phyloP scores from a whole-genome alignment of 2,113 vertebrate genomes.

The Paedocypris sp. region DNA sequence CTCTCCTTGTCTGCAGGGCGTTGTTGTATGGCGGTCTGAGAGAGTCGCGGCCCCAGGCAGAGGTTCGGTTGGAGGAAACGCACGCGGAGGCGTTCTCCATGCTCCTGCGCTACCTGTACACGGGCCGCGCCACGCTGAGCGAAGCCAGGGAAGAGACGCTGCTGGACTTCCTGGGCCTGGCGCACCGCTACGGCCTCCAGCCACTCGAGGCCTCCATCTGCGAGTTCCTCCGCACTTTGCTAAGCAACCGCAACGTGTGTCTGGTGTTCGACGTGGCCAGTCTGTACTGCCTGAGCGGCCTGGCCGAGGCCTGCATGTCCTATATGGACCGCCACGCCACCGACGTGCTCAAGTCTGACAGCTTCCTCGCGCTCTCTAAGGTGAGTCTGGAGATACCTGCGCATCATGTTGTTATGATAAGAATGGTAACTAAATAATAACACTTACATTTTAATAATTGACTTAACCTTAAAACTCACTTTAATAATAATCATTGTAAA shows the following conservation, averaged over 20 bases:
- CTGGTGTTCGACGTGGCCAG: constrained; percentile 94
- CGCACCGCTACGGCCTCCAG: constrained; percentile 93
- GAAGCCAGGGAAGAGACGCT: constrained; percentile 89
- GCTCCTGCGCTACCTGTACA: constrained; percentile 93
- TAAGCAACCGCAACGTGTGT: constrained; percentile 90
- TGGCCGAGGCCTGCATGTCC: constrained; percentile 83
- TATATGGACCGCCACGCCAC: constrained; percentile 93
- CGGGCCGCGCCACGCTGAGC: constrained; percentile 83
- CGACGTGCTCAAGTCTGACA: constrained; percentile 82
- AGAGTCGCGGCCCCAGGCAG: constrained; percentile 88
- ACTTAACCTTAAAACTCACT: too few relatives aligned
- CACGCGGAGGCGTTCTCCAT: constrained; percentile 90
- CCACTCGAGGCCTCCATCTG: constrained; percentile 91
- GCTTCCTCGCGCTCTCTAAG: constrained; percentile 88
- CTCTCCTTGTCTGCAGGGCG: constrained; percentile 58
- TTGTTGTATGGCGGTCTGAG: constrained; percentile 92
- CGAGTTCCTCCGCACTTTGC: constrained; percentile 89
- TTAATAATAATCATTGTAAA: too few relatives aligned
- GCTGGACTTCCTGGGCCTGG: constrained; percentile 88
- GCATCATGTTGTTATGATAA: too few relatives aligned
- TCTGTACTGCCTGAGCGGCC: constrained; percentile 80
- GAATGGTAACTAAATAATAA: too few relatives aligned
- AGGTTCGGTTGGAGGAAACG: constrained; percentile 88
- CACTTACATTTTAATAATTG: too few relatives aligned
- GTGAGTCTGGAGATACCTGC: too few relatives aligned